Evolutionary conservation across 1,140 invertebrate species (phyloP).

Genomic region (Idris sp.): DNA sequence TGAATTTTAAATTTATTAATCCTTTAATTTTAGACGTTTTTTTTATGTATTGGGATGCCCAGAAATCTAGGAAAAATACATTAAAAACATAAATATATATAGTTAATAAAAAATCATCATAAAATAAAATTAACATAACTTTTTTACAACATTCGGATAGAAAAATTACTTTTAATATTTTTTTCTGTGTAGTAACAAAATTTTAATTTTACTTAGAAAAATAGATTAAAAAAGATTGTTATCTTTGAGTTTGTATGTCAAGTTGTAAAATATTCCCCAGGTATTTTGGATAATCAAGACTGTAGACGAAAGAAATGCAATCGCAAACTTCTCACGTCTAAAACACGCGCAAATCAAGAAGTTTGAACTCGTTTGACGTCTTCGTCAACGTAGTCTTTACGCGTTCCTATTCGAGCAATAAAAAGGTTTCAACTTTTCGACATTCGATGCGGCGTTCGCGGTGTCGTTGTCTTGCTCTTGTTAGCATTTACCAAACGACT

Average conservation of each 20-base stretch:
- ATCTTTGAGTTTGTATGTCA: constrained; percentile 2
- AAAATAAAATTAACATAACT: too few relatives aligned
- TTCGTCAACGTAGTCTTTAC: constrained; percentile 41
- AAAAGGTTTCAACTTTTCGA: constrained; percentile 62
- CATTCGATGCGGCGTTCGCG: constrained; percentile 47
- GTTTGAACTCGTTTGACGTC: constrained; percentile 54
- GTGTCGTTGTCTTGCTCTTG: constrained; percentile 43
- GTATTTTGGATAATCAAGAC: constrained; percentile 44
- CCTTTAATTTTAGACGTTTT: too few relatives aligned
- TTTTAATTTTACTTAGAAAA: constrained; percentile 1
- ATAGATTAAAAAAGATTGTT: constrained; percentile 21
- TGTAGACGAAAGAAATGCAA: constrained; percentile 19
- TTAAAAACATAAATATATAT: too few relatives aligned
- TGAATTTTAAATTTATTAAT: too few relatives aligned
- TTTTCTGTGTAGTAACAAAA: too few relatives aligned
- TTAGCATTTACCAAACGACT: constrained; percentile 56
- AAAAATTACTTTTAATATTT: too few relatives aligned
- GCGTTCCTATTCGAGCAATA: constrained; percentile 45
- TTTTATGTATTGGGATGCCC: too few relatives aligned
- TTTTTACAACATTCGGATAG: too few relatives aligned
- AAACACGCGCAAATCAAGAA: constrained; percentile 52
- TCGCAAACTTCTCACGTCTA: constrained; percentile 43
- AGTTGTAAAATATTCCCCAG: constrained; percentile 18
- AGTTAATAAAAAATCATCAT: too few relatives aligned
- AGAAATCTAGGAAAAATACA: too few relatives aligned